Percentiles rank a stretch among this genome's conserved stretches.
Evolutionary conservation across 2,797 vertebrate species (phyloP).

Genomic region (Gymnothorax reevesii): DNA sequence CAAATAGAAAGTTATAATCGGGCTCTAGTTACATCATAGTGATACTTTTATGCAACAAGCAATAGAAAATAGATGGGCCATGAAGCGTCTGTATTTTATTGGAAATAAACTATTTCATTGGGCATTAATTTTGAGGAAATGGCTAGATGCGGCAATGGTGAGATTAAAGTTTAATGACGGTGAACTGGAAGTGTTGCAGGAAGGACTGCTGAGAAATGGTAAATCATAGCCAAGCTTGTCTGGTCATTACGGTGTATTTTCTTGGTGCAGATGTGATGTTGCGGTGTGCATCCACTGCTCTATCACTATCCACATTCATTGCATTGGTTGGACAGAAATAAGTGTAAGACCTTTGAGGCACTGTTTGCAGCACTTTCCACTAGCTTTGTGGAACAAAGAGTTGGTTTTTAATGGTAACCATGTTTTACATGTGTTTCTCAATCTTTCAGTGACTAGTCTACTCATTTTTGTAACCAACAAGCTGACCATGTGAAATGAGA

Average conservation of each 20-base stretch:
- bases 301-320: not conserved
- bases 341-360: not conserved
- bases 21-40: not conserved
- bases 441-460: not conserved
- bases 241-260: not conserved
- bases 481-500: not conserved
- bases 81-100: slow-evolving; percentile 6
- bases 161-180: not conserved
- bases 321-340: not conserved
- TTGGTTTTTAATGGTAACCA: not conserved
- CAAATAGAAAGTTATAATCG: not conserved
- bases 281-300: not conserved
- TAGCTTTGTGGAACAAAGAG: too few relatives aligned
- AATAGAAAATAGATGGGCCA: not conserved
- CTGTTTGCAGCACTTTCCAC: not conserved
- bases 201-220: not conserved
- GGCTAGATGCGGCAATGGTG: not conserved
- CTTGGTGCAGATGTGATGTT: not conserved
- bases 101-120: not conserved
- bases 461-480: not conserved
- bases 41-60: not conserved
- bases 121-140: not conserved
- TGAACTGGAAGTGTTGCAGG: not conserved
- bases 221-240: not conserved
- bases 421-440: not conserved